Conservation (phyloP, 2,797 vertebrate genomes). For the Sebastes minor region DNA sequence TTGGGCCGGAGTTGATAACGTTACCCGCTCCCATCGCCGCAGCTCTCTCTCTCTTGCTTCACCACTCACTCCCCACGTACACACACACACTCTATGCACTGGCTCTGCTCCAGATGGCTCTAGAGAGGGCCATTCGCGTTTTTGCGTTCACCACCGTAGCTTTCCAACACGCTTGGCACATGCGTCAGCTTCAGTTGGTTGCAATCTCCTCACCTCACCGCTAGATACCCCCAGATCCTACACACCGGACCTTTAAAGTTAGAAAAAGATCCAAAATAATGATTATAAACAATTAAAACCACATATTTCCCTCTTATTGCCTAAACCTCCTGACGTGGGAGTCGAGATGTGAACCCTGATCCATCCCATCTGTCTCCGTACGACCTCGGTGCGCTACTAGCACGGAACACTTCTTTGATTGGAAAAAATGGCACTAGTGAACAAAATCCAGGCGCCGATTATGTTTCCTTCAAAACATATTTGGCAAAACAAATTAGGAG, state of each 20-base stretch:
- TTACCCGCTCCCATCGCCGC: too few relatives aligned
- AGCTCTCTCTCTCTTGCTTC: too few relatives aligned
- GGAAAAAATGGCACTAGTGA: neutral
- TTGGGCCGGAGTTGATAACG: too few relatives aligned
- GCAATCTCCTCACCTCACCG: too few relatives aligned
- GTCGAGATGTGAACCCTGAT: neutral
- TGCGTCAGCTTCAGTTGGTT: too few relatives aligned
- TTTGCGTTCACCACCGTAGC: too few relatives aligned
- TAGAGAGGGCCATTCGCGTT: too few relatives aligned
- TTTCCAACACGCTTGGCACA: too few relatives aligned
- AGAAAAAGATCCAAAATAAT: neutral
- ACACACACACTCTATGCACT: too few relatives aligned
- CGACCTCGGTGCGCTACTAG: neutral
- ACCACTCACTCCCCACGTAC: too few relatives aligned
- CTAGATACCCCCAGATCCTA: too few relatives aligned
- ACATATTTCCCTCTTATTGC: neutral
- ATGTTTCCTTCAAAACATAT: neutral
- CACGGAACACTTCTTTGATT: neutral
- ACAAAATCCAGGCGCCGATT: neutral
- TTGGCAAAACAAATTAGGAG: neutral
- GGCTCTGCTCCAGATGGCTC: too few relatives aligned
- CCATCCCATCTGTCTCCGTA: neutral
- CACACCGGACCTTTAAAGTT: neutral
- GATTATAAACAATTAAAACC: neutral
- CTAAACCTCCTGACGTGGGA: neutral